Conservation (phyloP, 1,140 invertebrate genomes). For the Drosophila punjabiensis region DNA sequence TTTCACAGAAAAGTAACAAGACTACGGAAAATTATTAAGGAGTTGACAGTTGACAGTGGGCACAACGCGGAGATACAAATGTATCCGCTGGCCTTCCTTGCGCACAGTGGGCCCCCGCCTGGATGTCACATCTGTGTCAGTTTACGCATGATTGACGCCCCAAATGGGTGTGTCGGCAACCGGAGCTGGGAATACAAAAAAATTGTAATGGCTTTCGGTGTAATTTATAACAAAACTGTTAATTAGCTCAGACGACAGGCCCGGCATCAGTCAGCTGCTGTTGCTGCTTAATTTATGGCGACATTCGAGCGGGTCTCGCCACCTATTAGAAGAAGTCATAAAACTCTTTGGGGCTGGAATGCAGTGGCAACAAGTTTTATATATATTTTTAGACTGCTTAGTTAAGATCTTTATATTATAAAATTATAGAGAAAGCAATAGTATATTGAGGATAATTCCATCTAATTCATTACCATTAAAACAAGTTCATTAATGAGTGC, state of each 20-base stretch:
- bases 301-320: slow-evolving; percentile 34
- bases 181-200: slow-evolving; percentile 43
- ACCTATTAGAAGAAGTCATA: slow-evolving; percentile 39
- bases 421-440: neutral
- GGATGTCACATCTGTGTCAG: slow-evolving; percentile 75
- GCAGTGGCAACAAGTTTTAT: slow-evolving; percentile 48
- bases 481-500: neutral
- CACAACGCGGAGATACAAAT: slow-evolving; percentile 74
- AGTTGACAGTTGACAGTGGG: slow-evolving; percentile 68
- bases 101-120: slow-evolving; percentile 48
- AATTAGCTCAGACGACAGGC: slow-evolving; percentile 83
- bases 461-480: neutral
- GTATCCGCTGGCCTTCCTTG: slow-evolving; percentile 55
- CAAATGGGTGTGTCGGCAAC: slow-evolving; percentile 49
- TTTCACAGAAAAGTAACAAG: slow-evolving; percentile 41
- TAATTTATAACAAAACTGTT: slow-evolving; percentile 85
- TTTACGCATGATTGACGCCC: slow-evolving; percentile 82
- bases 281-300: slow-evolving; percentile 62
- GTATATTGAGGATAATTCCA: neutral
- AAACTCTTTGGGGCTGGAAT: slow-evolving; percentile 28
- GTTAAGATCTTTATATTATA: neutral
- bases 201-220: slow-evolving; percentile 71
- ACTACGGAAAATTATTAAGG: slow-evolving; percentile 69
- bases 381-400: slow-evolving; percentile 11
- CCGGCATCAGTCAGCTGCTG: slow-evolving; percentile 78